phyloP scores from a whole-genome alignment of 2,113 vertebrate species.

The Morone chrysops region DNA sequence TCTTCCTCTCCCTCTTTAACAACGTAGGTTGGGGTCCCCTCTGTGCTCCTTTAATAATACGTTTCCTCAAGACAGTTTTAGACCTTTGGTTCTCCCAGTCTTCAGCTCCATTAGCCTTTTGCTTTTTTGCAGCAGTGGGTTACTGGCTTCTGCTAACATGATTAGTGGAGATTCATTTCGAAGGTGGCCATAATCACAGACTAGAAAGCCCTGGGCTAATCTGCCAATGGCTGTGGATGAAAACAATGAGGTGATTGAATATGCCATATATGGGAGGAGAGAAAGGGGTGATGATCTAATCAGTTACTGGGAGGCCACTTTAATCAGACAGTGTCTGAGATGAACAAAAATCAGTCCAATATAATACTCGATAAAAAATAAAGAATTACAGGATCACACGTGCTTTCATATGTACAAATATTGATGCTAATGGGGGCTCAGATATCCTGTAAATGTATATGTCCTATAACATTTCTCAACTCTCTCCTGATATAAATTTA shows the following conservation, averaged over 20 bases:
- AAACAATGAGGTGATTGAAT: slow-evolving; percentile 50
- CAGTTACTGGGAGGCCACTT: slow-evolving; percentile 27
- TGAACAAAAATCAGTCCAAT: not conserved
- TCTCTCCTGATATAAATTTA: not conserved
- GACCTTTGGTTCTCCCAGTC: slow-evolving; percentile 6
- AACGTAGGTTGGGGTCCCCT: not conserved
- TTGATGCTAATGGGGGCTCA: not conserved
- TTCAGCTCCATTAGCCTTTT: slow-evolving; percentile 36
- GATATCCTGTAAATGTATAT: not conserved
- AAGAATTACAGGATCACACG: not conserved
- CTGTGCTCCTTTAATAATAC: slow-evolving; percentile 9
- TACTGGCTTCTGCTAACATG: slow-evolving; percentile 40
- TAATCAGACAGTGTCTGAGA: slow-evolving; percentile 39
- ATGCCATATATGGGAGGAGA: slow-evolving; percentile 22
- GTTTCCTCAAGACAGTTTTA: not conserved
- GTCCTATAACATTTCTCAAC: too few relatives aligned
- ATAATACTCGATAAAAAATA: slow-evolving; percentile 1
- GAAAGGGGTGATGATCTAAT: slow-evolving; percentile 38
- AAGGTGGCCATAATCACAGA: slow-evolving; percentile 49
- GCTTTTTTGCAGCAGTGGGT: slow-evolving; percentile 34
- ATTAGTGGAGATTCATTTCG: slow-evolving; percentile 53
- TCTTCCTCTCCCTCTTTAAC: slow-evolving; percentile 12
- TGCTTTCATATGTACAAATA: not conserved
- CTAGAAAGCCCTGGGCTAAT: slow-evolving; percentile 35
- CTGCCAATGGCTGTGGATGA: slow-evolving; percentile 37